Evolutionary conservation across 1,140 invertebrate genomes (phyloP).

Genomic region (Dufourea novaeangliae): DNA sequence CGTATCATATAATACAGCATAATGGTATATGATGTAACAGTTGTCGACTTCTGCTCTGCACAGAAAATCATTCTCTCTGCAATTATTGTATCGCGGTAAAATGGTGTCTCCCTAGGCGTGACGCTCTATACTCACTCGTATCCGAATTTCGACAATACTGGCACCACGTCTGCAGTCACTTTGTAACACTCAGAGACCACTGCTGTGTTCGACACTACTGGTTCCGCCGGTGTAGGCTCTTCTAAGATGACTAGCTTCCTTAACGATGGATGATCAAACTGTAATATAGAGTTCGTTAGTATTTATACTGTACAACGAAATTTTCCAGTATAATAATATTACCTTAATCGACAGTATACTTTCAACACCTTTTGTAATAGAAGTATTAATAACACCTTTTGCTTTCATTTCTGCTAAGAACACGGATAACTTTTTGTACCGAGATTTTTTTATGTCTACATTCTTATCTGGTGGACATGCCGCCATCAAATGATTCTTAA

Average conservation of each 20-base stretch:
- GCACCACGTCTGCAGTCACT: constrained; percentile 86
- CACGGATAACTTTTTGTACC: constrained; percentile 93
- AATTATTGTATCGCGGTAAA: constrained; percentile 51
- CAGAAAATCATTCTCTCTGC: constrained; percentile 47
- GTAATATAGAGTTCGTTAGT: constrained; percentile 34
- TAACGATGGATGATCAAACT: constrained; percentile 74
- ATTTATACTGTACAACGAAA: not conserved
- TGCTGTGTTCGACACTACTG: constrained; percentile 79
- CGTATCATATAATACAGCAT: constrained; percentile 46
- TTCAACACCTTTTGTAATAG: constrained; percentile 84
- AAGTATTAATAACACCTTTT: constrained; percentile 82
- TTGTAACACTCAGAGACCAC: constrained; percentile 86
- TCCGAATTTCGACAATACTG: constrained; percentile 84
- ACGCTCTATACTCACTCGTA: constrained; percentile 80
- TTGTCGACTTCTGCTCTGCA: constrained; percentile 45
- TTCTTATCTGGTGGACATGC: constrained; percentile 85
- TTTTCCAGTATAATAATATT: constrained; percentile 35
- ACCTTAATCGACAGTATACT: constrained; percentile 83
- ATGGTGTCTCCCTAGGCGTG: constrained; percentile 1
- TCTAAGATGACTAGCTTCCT: constrained; percentile 69
- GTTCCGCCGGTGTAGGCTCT: constrained; percentile 67
- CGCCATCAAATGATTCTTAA: constrained; percentile 89
- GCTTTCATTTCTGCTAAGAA: constrained; percentile 86
- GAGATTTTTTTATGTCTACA: constrained; percentile 94
- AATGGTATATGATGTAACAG: constrained; percentile 48